These are phyloP conservation scores for Neoaliturus tenellus DNA, from an alignment of 2,888 invertebrate genomes.

Conservation along the genomic window DNA sequence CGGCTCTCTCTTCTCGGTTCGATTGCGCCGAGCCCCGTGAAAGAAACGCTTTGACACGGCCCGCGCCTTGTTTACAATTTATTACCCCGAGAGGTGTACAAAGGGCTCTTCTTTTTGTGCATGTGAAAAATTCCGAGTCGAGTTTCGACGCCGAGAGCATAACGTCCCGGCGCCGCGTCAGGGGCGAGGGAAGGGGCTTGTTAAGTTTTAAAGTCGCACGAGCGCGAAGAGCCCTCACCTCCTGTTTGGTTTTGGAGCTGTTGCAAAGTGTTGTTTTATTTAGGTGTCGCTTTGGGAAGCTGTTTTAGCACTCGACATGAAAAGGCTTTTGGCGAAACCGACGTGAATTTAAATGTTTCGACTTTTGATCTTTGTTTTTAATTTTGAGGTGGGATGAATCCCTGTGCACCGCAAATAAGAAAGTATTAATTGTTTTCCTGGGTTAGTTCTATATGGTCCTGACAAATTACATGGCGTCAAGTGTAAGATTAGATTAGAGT, in stretches of 20 bases:
- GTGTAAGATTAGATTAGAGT: too few relatives aligned
- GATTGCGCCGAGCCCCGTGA: not conserved
- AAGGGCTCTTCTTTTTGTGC: slow-evolving; percentile 3
- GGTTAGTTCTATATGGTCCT: too few relatives aligned
- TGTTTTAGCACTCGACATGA: not conserved
- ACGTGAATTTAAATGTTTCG: not conserved
- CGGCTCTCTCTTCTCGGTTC: not conserved
- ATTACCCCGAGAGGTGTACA: not conserved
- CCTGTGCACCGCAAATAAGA: too few relatives aligned
- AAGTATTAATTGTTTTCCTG: not conserved
- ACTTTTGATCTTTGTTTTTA: not conserved
- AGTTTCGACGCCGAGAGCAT: not conserved
- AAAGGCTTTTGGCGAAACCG: not conserved
- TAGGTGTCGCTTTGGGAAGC: not conserved
- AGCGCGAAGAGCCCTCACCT: not conserved
- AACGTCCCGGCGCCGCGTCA: not conserved
- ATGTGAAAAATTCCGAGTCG: slow-evolving; percentile 1
- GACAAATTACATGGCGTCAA: too few relatives aligned
- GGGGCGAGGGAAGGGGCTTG: not conserved
- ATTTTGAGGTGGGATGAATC: too few relatives aligned
- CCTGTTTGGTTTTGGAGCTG: not conserved
- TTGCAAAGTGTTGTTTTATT: not conserved
- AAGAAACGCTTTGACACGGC: slow-evolving; percentile 25
- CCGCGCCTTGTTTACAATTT: slow-evolving; percentile 37
- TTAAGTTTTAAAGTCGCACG: not conserved